Evolutionary conservation across 2,797 vertebrate genomes (phyloP).

Genomic region (Urophycis tenuis): DNA sequence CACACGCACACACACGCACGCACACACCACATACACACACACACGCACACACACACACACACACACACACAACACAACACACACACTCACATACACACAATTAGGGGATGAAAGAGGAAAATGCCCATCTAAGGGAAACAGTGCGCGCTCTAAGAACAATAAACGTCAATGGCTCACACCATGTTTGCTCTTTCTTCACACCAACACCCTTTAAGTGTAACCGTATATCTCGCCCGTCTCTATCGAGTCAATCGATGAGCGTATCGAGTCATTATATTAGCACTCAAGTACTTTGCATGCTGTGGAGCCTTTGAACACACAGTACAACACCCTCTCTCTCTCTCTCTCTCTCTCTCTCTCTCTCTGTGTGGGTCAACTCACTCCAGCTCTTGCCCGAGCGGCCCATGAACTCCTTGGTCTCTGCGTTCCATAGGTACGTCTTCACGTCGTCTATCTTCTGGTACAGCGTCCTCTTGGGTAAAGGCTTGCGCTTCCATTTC

Average conservation of each 20-base stretch:
- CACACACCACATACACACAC: constrained; percentile 18
- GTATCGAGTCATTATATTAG: not conserved
- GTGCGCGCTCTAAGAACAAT: constrained; percentile 43
- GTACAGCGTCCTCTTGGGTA: constrained; percentile 76
- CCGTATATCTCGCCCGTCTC: not conserved
- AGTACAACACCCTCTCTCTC: not conserved
- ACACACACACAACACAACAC: not conserved
- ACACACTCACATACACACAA: constrained; percentile 24
- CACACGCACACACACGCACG: constrained; percentile 15
- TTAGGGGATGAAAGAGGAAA: constrained; percentile 47
- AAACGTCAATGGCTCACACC: constrained; percentile 32
- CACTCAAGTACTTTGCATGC: not conserved
- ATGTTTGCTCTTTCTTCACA: constrained; percentile 14
- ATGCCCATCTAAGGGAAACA: constrained; percentile 40
- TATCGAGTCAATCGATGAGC: not conserved
- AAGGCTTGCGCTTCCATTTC: constrained; percentile 73
- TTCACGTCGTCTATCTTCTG: constrained; percentile 79
- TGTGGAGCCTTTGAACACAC: not conserved
- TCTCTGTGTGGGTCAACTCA: constrained; percentile 68
- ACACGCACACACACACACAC: constrained; percentile 12
- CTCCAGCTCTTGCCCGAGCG: constrained; percentile 92
- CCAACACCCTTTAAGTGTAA: constrained; percentile 16
- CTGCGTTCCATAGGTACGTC: constrained; percentile 89
- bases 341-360: not conserved
- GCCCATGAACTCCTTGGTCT: constrained; percentile 91